Evolutionary conservation across 2,113 vertebrate genomes (phyloP).

Genomic region (Phrynosoma blainvillii): DNA sequence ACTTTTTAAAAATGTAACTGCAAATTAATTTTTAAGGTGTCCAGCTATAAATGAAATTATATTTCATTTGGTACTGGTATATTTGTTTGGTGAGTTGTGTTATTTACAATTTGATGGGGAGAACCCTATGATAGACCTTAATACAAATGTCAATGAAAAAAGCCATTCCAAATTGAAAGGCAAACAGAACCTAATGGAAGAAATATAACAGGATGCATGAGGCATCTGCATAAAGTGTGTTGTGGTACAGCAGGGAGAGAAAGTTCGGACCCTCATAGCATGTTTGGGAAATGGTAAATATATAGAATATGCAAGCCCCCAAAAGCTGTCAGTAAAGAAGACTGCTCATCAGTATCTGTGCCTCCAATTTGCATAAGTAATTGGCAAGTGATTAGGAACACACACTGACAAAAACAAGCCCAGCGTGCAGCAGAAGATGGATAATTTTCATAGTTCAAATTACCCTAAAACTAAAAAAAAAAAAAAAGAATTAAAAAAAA

Average conservation of each 20-base stretch:
- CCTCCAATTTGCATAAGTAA: constrained; percentile 58
- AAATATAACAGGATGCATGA: background rate
- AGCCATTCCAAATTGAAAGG: background rate
- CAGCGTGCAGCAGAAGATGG: constrained; percentile 46
- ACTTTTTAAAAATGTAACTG: no score
- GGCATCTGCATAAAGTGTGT: background rate
- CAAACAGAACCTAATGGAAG: background rate
- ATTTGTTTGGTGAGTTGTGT: background rate
- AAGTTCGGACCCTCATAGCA: background rate
- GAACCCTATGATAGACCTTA: background rate
- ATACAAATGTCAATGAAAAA: background rate
- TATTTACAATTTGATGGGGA: background rate
- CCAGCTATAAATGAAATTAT: background rate
- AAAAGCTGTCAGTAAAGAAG: constrained; percentile 45
- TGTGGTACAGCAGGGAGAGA: no score
- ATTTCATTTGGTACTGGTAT: background rate
- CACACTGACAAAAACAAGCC: constrained; percentile 57
- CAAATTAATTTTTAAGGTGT: background rate
- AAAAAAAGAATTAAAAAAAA: no score
- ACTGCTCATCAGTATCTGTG: constrained; percentile 45
- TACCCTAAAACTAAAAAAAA: constrained; percentile 45
- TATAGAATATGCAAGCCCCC: background rate
- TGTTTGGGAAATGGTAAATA: background rate
- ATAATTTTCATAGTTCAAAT: constrained; percentile 56
- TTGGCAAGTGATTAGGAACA: constrained; percentile 61